Conservation (phyloP, 2,113 vertebrate species). For the Hippotragus niger region DNA sequence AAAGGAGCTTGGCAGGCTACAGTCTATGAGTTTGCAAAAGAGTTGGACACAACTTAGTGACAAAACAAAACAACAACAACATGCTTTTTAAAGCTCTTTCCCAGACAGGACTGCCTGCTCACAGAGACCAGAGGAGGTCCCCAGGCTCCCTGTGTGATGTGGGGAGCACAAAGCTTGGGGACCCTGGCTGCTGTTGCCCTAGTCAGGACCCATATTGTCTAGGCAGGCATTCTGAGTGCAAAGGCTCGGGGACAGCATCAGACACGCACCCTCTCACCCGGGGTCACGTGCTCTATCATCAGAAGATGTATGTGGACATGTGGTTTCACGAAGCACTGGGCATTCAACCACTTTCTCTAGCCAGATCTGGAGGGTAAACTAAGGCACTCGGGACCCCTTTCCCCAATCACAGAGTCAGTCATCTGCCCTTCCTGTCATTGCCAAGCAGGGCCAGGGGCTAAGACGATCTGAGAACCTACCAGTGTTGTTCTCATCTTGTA, state of each 20-base stretch:
- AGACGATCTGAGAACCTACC: not conserved
- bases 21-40: not conserved
- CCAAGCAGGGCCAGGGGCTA: not conserved
- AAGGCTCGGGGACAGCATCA: accelerated
- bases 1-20: not conserved
- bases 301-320: accelerated
- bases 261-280: accelerated
- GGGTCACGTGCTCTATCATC: accelerated
- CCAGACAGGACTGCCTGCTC: not conserved
- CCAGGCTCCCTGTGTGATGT: not conserved
- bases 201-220: accelerated
- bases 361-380: not conserved
- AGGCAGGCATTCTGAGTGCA: not conserved
- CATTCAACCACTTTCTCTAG: not conserved
- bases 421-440: accelerated
- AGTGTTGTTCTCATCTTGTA: not conserved
- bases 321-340: no score
- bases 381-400: not conserved
- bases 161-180: no score
- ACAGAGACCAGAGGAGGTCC: not conserved
- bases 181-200: not conserved
- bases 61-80: not conserved
- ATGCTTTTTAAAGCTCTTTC: not conserved
- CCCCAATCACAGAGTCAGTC: accelerated
- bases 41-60: not conserved